Conservation (phyloP, 1,140 invertebrate species). For the Thaumetopoea pityocampa region DNA sequence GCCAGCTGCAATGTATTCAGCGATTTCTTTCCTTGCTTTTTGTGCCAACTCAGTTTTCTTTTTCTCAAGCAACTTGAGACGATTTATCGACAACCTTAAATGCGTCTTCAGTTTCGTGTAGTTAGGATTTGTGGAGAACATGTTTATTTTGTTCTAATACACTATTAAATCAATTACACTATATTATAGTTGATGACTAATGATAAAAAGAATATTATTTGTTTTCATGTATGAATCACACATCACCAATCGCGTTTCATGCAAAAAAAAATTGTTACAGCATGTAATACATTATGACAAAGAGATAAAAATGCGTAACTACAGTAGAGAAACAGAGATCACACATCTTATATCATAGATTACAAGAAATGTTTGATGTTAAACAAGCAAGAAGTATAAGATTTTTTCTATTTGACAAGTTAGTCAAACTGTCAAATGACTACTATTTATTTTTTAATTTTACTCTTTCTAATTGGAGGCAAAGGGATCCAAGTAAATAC, state of each 20-base stretch:
- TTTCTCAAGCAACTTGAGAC: slow-evolving; percentile 96
- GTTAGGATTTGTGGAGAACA: slow-evolving; percentile 93
- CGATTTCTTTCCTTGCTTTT: slow-evolving; percentile 98
- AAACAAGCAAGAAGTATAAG: too few species aligned
- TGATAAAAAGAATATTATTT: slow-evolving; percentile 9
- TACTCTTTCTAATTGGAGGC: too few species aligned
- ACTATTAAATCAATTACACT: background rate
- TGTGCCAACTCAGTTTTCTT: slow-evolving; percentile 98
- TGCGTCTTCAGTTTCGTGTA: slow-evolving; percentile 98
- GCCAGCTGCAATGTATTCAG: slow-evolving; percentile 93
- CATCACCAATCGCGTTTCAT: background rate
- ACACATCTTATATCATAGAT: too few species aligned
- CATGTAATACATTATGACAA: too few species aligned
- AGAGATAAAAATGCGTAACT: too few species aligned
- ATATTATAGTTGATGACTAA: slow-evolving; percentile 13
- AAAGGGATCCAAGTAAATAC: too few species aligned
- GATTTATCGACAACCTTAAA: slow-evolving; percentile 92
- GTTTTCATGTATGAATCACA: slow-evolving; percentile 13
- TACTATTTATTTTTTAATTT: too few species aligned
- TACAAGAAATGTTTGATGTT: too few species aligned
- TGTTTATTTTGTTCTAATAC: slow-evolving; percentile 52
- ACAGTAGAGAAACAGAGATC: too few species aligned
- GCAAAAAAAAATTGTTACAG: too few species aligned
- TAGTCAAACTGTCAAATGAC: too few species aligned
- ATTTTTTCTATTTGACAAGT: too few species aligned